A percentile compares a stretch with the other conserved stretches of the same genome.
These are phyloP conservation scores for Garrulus glandarius DNA, from an alignment of 2,797 vertebrate genomes.

Conservation along the genomic window DNA sequence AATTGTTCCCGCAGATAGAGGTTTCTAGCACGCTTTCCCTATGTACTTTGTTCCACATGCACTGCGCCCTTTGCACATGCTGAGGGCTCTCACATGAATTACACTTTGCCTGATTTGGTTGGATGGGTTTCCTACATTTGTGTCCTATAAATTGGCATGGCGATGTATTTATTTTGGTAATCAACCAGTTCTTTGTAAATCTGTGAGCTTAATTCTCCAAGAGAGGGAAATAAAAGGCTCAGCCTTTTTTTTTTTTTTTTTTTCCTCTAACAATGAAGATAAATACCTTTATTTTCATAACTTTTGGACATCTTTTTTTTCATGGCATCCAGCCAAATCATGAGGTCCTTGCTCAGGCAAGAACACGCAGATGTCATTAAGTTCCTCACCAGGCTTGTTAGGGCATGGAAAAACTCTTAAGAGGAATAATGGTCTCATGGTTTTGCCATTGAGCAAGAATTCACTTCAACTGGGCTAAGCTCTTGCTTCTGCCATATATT, in stretches of 20 bases:
- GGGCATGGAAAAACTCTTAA: background rate
- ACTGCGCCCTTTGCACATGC: conserved; percentile 51
- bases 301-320: conserved; percentile 42
- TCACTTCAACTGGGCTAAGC: background rate
- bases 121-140: conserved; percentile 49
- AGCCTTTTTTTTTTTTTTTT: background rate
- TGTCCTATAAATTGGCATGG: conserved; percentile 54
- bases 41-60: conserved; percentile 41
- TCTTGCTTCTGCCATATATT: background rate
- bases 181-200: conserved; percentile 63
- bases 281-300: conserved; percentile 68
- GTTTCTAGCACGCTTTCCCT: conserved; percentile 29
- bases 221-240: conserved; percentile 46
- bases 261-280: conserved; percentile 32
- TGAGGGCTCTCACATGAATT: conserved; percentile 51
- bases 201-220: conserved; percentile 43
- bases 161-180: conserved; percentile 51
- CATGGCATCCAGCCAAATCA: background rate
- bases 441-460: background rate
- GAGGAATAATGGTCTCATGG: background rate
- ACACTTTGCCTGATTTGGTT: conserved; percentile 56
- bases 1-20: conserved; percentile 36
- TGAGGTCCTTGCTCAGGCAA: conserved; percentile 15
- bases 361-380: conserved; percentile 6
- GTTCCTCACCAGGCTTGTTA: conserved; percentile 27